Percentiles rank a stretch among this genome's conserved stretches.
Conservation (phyloP, 2,797 vertebrate species). For the Delichon dasypus region DNA sequence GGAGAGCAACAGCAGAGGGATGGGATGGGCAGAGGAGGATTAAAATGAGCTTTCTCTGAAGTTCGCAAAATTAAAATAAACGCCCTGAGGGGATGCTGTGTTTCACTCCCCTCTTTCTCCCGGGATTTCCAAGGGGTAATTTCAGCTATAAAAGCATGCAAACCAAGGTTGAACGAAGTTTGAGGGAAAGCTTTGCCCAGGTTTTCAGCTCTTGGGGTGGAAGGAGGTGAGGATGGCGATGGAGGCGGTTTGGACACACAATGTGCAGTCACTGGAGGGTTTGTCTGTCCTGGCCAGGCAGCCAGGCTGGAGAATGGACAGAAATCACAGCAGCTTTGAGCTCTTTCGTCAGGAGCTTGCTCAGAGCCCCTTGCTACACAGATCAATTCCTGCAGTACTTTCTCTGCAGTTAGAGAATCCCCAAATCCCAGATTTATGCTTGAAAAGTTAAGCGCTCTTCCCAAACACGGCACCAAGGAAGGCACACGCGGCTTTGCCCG, state of each 20-base stretch:
- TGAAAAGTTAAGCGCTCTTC: not conserved
- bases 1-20: not conserved
- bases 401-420: not conserved
- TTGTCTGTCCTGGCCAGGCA: not conserved
- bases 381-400: not conserved
- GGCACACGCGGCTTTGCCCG: rapidly evolving
- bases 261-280: not conserved
- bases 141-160: not conserved
- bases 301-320: not conserved
- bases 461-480: not conserved
- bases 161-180: slow-evolving; percentile 59
- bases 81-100: rapidly evolving
- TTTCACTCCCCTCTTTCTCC: not conserved
- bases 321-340: not conserved
- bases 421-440: not conserved
- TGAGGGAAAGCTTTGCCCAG: slow-evolving; percentile 49
- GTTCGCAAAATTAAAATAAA: not conserved
- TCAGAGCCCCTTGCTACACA: not conserved
- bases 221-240: slow-evolving; percentile 9
- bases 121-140: not conserved
- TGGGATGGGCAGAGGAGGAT: not conserved
- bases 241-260: not conserved
- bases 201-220: not conserved
- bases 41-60: not conserved
- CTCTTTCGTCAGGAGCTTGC: slow-evolving; percentile 9